phyloP scores from a whole-genome alignment of 2,888 invertebrate genomes.

The Diabrotica balteata region DNA sequence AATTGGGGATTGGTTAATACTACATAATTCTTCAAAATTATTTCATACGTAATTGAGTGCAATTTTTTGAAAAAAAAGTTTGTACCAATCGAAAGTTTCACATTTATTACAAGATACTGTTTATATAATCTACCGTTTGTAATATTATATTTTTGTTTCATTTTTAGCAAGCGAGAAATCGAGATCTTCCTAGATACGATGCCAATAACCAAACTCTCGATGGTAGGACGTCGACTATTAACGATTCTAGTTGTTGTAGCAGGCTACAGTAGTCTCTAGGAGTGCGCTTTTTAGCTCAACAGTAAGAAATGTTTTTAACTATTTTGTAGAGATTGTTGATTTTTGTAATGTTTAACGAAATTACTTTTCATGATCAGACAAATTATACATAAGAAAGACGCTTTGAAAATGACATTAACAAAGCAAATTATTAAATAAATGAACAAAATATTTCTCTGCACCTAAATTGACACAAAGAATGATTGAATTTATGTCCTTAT shows the following conservation, averaged over 20 bases:
- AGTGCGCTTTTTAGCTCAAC: constrained; percentile 15
- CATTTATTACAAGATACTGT: no score
- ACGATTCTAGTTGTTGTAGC: constrained; percentile 72
- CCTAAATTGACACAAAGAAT: no score
- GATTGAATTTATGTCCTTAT: no score
- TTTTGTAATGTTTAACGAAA: constrained; percentile 2
- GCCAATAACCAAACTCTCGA: constrained; percentile 74
- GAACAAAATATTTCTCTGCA: no score
- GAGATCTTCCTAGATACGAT: constrained; percentile 80
- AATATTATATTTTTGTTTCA: not conserved
- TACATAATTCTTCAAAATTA: no score
- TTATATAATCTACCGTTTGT: no score
- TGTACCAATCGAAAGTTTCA: no score
- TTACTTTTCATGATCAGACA: constrained; percentile 5
- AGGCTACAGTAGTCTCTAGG: constrained; percentile 42
- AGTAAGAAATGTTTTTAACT: constrained; percentile 13
- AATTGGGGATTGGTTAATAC: no score
- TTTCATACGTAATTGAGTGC: no score
- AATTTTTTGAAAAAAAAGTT: no score
- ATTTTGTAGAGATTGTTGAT: not conserved
- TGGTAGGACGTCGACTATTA: constrained; percentile 74
- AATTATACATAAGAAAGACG: not conserved
- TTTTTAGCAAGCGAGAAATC: constrained; percentile 80
- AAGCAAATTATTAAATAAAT: no score
- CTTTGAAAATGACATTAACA: no score